Percentiles rank a stretch among this genome's conserved stretches.
Evolutionary conservation across 2,888 invertebrate species (phyloP).

Genomic region (Halocaridina rubra): DNA sequence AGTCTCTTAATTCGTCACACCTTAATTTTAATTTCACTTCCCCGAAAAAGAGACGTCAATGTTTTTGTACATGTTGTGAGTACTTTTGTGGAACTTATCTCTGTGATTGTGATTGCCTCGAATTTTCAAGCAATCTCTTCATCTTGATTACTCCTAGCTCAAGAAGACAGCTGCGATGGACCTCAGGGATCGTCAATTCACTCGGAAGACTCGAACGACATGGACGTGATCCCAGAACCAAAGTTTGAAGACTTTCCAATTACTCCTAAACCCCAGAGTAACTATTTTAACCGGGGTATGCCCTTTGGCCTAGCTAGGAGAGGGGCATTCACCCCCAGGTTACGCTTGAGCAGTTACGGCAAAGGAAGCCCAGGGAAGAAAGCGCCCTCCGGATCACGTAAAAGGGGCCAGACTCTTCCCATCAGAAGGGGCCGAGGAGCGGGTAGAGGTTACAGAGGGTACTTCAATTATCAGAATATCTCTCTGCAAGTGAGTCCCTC

Average conservation of each 20-base stretch:
- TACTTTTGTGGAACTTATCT: too few species aligned
- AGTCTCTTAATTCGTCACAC: too few species aligned
- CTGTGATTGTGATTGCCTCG: too few species aligned
- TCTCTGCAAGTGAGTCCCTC: conserved; percentile 45
- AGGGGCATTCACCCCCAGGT: conserved; percentile 51
- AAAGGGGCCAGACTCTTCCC: conserved; percentile 42
- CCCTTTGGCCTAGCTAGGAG: conserved; percentile 52
- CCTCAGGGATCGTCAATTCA: conserved; percentile 37
- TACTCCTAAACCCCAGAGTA: conserved; percentile 24
- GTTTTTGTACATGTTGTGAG: too few species aligned
- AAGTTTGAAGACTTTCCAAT: conserved; percentile 20
- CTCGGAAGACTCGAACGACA: conserved; percentile 56
- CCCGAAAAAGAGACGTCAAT: too few species aligned
- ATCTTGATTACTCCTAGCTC: conserved; percentile 24
- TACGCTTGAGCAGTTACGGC: conserved; percentile 25
- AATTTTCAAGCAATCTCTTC: too few species aligned
- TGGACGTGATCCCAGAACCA: conserved; percentile 38
- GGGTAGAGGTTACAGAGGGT: conserved; percentile 60
- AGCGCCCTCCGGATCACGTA: conserved; percentile 27
- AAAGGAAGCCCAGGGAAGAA: conserved; percentile 24
- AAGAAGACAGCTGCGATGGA: conserved; percentile 50
- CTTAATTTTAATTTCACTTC: too few species aligned
- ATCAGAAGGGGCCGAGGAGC: conserved; percentile 51
- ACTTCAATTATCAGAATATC: conserved; percentile 59
- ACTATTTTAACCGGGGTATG: conserved; percentile 42